Evolutionary conservation across 1,140 invertebrate species (phyloP).

Genomic region (Drosophila orosa): DNA sequence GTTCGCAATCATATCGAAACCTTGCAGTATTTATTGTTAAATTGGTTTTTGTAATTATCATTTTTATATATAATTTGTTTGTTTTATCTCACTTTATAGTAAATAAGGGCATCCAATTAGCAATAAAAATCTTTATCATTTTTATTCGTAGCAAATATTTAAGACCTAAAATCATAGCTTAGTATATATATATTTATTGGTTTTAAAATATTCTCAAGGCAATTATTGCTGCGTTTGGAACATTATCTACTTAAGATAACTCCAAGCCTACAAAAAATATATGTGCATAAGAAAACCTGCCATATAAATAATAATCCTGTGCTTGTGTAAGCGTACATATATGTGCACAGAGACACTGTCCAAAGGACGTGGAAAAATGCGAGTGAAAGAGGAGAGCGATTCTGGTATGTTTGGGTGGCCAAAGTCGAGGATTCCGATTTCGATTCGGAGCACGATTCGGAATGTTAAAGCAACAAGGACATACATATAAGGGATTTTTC

Average conservation of each 20-base stretch:
- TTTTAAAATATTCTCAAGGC: not conserved
- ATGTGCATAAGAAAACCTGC: constrained; percentile 6
- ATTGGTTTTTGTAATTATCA: no score
- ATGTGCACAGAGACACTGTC: not conserved
- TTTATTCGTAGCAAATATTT: not conserved
- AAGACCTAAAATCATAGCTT: not conserved
- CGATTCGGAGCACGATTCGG: not conserved
- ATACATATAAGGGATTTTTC: not conserved
- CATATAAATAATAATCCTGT: constrained; percentile 25
- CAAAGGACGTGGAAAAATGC: constrained; percentile 7
- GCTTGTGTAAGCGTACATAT: constrained; percentile 5
- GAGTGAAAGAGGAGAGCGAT: constrained; percentile 34
- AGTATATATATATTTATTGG: not conserved
- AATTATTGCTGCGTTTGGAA: not conserved
- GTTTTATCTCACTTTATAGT: no score
- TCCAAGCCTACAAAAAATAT: constrained; percentile 10
- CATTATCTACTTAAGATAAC: constrained; percentile 47
- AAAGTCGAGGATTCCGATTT: constrained; percentile 13
- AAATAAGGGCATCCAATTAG: no score
- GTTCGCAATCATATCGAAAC: no score
- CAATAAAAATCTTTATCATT: no score
- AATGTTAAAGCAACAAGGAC: not conserved
- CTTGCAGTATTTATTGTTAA: no score
- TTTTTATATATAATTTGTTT: no score
- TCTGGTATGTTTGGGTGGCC: constrained; percentile 33